Conservation (phyloP, 1,140 invertebrate species). For the Solenopsis invicta region DNA sequence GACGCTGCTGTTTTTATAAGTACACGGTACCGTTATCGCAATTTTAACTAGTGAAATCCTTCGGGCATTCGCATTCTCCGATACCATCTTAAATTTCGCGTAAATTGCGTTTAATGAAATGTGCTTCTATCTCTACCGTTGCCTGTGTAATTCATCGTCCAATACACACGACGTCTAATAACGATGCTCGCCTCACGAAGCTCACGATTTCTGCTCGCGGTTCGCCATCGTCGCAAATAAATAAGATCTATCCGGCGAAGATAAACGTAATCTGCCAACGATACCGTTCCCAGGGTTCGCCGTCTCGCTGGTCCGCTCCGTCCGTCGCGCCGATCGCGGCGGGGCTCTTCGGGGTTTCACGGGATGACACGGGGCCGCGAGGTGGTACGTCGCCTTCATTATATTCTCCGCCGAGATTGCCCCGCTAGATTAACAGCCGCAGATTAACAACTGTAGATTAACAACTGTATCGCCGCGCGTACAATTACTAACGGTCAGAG, state of each 20-base stretch:
- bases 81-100: slow-evolving; percentile 36
- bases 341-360: not conserved
- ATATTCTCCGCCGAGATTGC: slow-evolving; percentile 42
- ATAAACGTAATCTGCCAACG: slow-evolving; percentile 49
- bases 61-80: not conserved
- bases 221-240: slow-evolving; percentile 40
- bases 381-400: slow-evolving; percentile 62
- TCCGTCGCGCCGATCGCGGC: slow-evolving; percentile 26
- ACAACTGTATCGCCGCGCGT: slow-evolving; percentile 71
- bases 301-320: not conserved
- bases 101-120: slow-evolving; percentile 48
- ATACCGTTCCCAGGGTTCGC: slow-evolving; percentile 48
- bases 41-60: not conserved
- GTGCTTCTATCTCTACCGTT: too few relatives aligned
- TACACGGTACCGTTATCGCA: too few relatives aligned
- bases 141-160: slow-evolving; percentile 33
- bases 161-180: slow-evolving; percentile 36
- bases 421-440: slow-evolving; percentile 67
- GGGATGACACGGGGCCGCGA: slow-evolving; percentile 42
- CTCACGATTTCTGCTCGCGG: slow-evolving; percentile 43
- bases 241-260: slow-evolving; percentile 51
- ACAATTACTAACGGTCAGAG: slow-evolving; percentile 75
- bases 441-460: slow-evolving; percentile 65
- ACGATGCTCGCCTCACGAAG: slow-evolving; percentile 43
- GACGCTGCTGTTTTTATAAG: too few relatives aligned